Percentiles rank a stretch among this genome's conserved stretches.
Evolutionary conservation across 2,888 invertebrate genomes (phyloP).

Genomic region (Empis livida): DNA sequence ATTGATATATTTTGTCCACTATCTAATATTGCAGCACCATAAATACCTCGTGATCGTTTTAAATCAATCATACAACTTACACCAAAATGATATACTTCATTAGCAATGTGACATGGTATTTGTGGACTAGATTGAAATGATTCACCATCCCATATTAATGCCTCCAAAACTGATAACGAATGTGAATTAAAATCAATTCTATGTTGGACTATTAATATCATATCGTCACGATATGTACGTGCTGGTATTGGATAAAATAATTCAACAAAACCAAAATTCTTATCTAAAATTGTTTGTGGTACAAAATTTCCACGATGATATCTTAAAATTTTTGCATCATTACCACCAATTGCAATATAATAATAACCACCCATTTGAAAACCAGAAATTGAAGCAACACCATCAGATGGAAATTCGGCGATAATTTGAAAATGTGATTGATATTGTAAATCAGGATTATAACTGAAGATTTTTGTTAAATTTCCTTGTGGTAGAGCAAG

Average conservation of each 20-base stretch:
- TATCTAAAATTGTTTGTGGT: slow-evolving; percentile 23
- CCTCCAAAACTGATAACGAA: slow-evolving; percentile 25
- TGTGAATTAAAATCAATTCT: slow-evolving; percentile 30
- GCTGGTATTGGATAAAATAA: slow-evolving; percentile 28
- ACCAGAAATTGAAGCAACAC: slow-evolving; percentile 21
- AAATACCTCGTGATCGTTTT: slow-evolving; percentile 24
- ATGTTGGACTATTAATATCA: slow-evolving; percentile 35
- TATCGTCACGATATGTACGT: slow-evolving; percentile 33
- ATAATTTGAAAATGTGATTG: slow-evolving; percentile 16
- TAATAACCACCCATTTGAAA: slow-evolving; percentile 34
- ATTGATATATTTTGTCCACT: slow-evolving; percentile 21
- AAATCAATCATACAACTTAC: slow-evolving; percentile 29
- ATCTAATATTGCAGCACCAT: slow-evolving; percentile 23
- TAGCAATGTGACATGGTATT: slow-evolving; percentile 25
- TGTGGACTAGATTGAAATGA: slow-evolving; percentile 28
- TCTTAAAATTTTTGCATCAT: slow-evolving; percentile 26
- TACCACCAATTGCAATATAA: slow-evolving; percentile 30
- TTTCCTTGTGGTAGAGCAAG: slow-evolving; percentile 26
- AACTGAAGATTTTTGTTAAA: slow-evolving; percentile 22
- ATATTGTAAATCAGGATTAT: slow-evolving; percentile 17
- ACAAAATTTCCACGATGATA: slow-evolving; percentile 26
- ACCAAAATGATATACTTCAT: slow-evolving; percentile 18
- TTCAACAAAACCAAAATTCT: slow-evolving; percentile 30
- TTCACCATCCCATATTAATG: slow-evolving; percentile 35
- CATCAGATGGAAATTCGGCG: slow-evolving; percentile 17